A percentile compares a stretch with the other conserved stretches of the same genome.
Evolutionary conservation across 2,888 invertebrate genomes (phyloP).

Genomic region (Cryptus viduatorius): DNA sequence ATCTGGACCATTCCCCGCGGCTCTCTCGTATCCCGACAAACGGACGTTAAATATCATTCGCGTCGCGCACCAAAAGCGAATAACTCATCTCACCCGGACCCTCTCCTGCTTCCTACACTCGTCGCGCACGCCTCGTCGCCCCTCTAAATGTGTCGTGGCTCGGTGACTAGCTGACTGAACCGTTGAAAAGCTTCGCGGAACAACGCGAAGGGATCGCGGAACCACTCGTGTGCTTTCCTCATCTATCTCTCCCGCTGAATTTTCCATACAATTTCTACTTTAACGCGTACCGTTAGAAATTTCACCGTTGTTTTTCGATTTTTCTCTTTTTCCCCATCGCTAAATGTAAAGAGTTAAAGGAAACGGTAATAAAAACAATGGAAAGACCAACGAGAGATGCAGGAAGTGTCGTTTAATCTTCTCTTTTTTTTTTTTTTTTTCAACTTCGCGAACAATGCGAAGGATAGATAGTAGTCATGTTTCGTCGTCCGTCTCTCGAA

Average conservation of each 20-base stretch:
- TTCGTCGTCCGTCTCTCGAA: no score
- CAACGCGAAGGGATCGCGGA: conserved; percentile 13
- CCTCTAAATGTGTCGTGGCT: conserved; percentile 45
- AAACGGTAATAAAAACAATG: not conserved
- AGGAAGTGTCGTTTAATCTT: no score
- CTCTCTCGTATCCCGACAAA: conserved; percentile 61
- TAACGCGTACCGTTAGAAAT: not conserved
- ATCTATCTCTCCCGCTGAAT: not conserved
- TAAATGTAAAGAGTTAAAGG: not conserved
- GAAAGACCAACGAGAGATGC: not conserved
- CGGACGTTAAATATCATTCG: conserved; percentile 73
- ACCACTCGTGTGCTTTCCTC: not conserved
- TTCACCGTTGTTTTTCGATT: not conserved
- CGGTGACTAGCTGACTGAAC: conserved; percentile 41
- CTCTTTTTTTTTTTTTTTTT: no score
- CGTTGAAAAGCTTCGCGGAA: conserved; percentile 47
- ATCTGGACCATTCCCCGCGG: conserved; percentile 32
- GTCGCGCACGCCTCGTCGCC: conserved; percentile 58
- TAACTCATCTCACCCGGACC: conserved; percentile 69
- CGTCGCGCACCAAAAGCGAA: conserved; percentile 69
- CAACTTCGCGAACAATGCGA: no score
- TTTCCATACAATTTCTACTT: not conserved
- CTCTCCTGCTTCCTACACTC: conserved; percentile 29
- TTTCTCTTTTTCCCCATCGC: not conserved
- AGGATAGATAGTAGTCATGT: no score